A percentile compares a stretch with the other conserved stretches of the same genome.
Conservation (phyloP, 2,888 invertebrate genomes). For the Drosophila incognita region DNA sequence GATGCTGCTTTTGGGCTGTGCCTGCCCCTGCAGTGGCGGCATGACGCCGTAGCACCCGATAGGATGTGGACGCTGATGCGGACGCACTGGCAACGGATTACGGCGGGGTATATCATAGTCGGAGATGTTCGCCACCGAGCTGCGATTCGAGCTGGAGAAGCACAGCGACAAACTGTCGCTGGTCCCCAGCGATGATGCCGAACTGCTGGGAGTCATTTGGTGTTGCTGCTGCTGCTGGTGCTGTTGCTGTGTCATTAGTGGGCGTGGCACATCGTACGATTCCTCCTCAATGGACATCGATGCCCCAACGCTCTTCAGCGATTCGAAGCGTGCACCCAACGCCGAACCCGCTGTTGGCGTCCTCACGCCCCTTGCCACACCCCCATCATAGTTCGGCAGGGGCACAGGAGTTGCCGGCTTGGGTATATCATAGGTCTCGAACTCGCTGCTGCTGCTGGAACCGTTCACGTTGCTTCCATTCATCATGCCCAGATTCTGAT, state of each 20-base stretch:
- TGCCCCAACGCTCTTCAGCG: constrained; percentile 74
- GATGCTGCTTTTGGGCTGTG: constrained; percentile 25
- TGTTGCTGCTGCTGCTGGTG: constrained; percentile 85
- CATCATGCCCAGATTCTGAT: constrained; percentile 83
- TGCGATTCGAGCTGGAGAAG: constrained; percentile 86
- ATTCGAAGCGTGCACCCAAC: constrained; percentile 70
- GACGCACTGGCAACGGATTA: constrained; percentile 84
- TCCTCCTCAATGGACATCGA: constrained; percentile 85
- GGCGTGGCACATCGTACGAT: constrained; percentile 89
- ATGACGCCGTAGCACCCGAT: constrained; percentile 76
- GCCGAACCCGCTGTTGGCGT: constrained; percentile 68
- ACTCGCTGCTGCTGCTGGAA: constrained; percentile 66
- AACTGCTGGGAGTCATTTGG: constrained; percentile 88
- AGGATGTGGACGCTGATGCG: constrained; percentile 57
- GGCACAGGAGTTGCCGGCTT: constrained; percentile 87
- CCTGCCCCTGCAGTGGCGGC: constrained; percentile 77
- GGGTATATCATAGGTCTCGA: constrained; percentile 87
- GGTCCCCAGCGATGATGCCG: constrained; percentile 88
- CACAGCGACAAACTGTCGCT: constrained; percentile 87
- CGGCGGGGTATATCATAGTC: constrained; percentile 90
- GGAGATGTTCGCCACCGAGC: constrained; percentile 87
- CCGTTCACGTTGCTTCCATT: constrained; percentile 61
- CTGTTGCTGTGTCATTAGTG: constrained; percentile 82
- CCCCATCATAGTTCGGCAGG: constrained; percentile 84
- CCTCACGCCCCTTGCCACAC: constrained; percentile 85